These are phyloP conservation scores for Petaurus breviceps DNA, from an alignment of 2,113 vertebrate genomes.

Conservation along the genomic window DNA sequence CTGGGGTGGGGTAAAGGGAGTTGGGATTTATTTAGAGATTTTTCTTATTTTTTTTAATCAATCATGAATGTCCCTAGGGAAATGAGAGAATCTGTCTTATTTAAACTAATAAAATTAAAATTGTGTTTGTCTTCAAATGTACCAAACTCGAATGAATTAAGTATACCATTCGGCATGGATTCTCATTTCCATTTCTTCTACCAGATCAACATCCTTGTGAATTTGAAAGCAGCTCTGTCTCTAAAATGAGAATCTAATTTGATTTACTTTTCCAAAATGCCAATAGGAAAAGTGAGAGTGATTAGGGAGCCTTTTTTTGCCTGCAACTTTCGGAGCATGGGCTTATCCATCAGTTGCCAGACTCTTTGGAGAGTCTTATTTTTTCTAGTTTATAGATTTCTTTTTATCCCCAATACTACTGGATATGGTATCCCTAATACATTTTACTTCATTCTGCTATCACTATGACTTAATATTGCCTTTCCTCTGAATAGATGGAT, in stretches of 20 bases:
- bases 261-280: slow-evolving; percentile 12
- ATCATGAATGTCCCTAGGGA: slow-evolving; percentile 59
- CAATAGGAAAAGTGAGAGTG: background rate
- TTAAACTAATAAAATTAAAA: slow-evolving; percentile 76
- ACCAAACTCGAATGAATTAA: slow-evolving; percentile 46
- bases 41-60: background rate
- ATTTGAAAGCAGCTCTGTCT: slow-evolving; percentile 15
- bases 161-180: background rate
- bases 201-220: background rate
- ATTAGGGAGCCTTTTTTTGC: background rate
- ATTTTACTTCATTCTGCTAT: slow-evolving; percentile 28
- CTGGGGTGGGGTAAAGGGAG: slow-evolving; percentile 52
- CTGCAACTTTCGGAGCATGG: background rate
- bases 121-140: slow-evolving; percentile 57
- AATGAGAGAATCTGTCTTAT: slow-evolving; percentile 67
- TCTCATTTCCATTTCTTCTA: background rate
- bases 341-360: background rate
- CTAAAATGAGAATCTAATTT: slow-evolving; percentile 12
- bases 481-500: slow-evolving; percentile 17
- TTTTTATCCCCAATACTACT: background rate
- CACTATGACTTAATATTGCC: slow-evolving; percentile 3
- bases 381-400: background rate
- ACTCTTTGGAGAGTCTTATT: background rate
- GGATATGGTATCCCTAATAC: background rate
- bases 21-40: slow-evolving; percentile 56